phyloP scores from a whole-genome alignment of 2,888 invertebrate genomes.

The Meta bourneti region DNA sequence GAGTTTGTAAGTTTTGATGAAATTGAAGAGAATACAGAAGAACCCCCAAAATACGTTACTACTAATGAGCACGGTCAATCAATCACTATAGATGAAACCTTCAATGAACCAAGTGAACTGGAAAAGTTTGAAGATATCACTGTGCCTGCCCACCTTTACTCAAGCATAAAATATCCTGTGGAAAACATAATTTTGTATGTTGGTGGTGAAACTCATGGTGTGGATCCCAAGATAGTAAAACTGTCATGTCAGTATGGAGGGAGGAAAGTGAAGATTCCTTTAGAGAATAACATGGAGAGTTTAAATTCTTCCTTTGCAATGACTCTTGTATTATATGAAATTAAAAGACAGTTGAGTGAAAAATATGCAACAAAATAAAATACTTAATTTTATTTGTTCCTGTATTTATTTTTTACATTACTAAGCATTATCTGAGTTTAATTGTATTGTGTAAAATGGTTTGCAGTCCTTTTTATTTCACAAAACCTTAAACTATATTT shows the following conservation, averaged over 20 bases:
- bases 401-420: background rate
- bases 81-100: constrained; percentile 49
- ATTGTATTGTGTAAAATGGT: too few relatives aligned
- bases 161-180: constrained; percentile 83
- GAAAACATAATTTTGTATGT: constrained; percentile 85
- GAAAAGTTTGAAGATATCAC: constrained; percentile 77
- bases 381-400: background rate
- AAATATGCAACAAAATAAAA: constrained; percentile 60
- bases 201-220: constrained; percentile 93
- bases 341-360: constrained; percentile 84
- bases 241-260: constrained; percentile 85
- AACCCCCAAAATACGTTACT: constrained; percentile 59
- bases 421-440: too few relatives aligned
- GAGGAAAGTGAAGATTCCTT: constrained; percentile 88
- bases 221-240: constrained; percentile 87
- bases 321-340: constrained; percentile 91
- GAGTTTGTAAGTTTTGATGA: constrained; percentile 71
- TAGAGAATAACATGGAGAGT: constrained; percentile 89
- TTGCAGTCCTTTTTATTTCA: too few relatives aligned
- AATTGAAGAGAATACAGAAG: constrained; percentile 22
- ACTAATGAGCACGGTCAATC: constrained; percentile 44
- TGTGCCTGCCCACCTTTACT: constrained; percentile 85
- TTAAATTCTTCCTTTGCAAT: constrained; percentile 91
- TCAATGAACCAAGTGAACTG: constrained; percentile 78
- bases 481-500: too few relatives aligned